Evolutionary conservation across 2,888 invertebrate species (phyloP), one percentile per base, ranked within the genome.

Genomic region (Drosophila vallismaia): DNA sequence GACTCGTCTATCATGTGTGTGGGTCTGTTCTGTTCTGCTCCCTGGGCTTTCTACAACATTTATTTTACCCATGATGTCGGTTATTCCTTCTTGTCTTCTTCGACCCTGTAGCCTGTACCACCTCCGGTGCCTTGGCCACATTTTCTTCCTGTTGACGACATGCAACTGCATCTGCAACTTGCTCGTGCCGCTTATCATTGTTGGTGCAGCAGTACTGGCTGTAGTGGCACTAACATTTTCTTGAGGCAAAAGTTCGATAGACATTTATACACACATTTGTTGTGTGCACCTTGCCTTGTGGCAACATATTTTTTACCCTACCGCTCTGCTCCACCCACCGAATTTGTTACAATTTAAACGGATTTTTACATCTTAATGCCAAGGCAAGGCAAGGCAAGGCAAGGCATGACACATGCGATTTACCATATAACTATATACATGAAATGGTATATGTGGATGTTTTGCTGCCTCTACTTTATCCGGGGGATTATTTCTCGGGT

Each of bases 331-430:
- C 28, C 38, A 4, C 33, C 42, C 9, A 45, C 79, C 79, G 85
- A 77, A 84, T 84, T 84, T 84, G 77, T 72, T 76, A 75, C 82
- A 77, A 72, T 83, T 82, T 77, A 79, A 83, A 85, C 77, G 85
- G 74, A 82, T 75, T 84, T 75, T 76, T 72, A 70, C 70, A 71
- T 71, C 70, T 71, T 71, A 71, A 71, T 71, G 71, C 64, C 53
- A 36, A 12, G 53, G 54, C 66, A 64, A 64, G 44, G 54, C 64
- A 59, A n/a, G n/a, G n/a, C 53, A 36, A 12, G 53, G 54, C 66
- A 64, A 64, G 44, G 54, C 64, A 59, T 70, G 60, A 60, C 69
- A 70, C 70, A 63, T 71, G 71, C 63, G 71, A 71, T 68, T 67
- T 66, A 66, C 31, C 55, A 66, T 66, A 67, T 19, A 19, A 9